Evolutionary conservation across 2,888 invertebrate genomes (phyloP).

Genomic region (Myopa testacea): DNA sequence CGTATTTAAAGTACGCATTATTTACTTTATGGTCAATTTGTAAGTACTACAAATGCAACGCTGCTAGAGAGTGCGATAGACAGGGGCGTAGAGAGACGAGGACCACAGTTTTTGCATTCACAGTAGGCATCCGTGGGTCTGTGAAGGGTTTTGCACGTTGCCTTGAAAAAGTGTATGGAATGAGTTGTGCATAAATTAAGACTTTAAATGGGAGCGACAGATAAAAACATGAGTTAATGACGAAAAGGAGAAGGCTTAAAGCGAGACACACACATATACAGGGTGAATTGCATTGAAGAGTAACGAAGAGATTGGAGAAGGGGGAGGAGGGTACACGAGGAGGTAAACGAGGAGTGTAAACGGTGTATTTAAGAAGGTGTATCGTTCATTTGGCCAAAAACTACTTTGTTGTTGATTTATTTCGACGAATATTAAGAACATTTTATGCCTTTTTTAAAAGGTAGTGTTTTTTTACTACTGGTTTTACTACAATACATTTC

Average conservation of each 20-base stretch:
- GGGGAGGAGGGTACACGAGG: background rate
- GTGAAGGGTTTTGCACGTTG: background rate
- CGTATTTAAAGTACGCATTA: constrained; percentile 14
- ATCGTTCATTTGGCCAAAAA: too few relatives aligned
- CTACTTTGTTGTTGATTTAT: too few relatives aligned
- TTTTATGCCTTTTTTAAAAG: too few relatives aligned
- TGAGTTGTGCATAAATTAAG: constrained; percentile 12
- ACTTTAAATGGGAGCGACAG: background rate
- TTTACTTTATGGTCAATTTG: constrained; percentile 6
- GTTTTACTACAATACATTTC: too few relatives aligned
- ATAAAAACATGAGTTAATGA: background rate
- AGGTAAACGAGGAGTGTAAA: background rate
- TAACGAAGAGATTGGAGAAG: background rate
- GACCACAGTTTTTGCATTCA: background rate
- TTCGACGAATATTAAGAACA: too few relatives aligned
- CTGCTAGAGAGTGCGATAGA: background rate
- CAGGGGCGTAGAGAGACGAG: background rate
- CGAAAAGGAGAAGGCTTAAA: background rate
- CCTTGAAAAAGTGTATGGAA: background rate
- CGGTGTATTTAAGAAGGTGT: background rate
- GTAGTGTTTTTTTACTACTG: too few relatives aligned
- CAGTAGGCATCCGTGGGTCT: background rate
- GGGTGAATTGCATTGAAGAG: background rate
- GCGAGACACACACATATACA: background rate
- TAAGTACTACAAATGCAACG: background rate